A percentile compares a stretch with the other conserved stretches of the same genome.
Conservation (phyloP, 2,888 invertebrate genomes). For the Koerneria pararmatus region DNA sequence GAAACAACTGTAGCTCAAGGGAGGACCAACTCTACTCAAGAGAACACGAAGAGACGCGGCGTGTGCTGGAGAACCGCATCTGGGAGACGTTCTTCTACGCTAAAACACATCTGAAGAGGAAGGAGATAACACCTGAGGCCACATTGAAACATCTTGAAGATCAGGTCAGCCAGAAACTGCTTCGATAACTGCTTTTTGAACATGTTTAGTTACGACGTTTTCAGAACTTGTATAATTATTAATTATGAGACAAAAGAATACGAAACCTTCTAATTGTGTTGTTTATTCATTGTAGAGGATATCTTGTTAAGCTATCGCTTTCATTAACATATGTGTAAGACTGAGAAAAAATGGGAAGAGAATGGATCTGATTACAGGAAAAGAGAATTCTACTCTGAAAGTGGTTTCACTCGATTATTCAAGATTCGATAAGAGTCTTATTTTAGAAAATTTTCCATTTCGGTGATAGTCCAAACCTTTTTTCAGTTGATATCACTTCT, state of each 20-base stretch:
- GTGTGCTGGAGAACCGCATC: conserved; percentile 4
- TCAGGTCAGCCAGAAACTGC: conserved; percentile 3
- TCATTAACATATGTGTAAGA: no score
- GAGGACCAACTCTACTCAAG: no score
- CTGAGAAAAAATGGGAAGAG: no score
- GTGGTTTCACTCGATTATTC: background rate
- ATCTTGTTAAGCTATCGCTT: no score
- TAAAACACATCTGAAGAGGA: background rate
- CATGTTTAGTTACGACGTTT: background rate
- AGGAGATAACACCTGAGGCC: background rate
- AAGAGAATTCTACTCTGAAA: no score
- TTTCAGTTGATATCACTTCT: conserved; percentile 30
- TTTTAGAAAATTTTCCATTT: background rate
- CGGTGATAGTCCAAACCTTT: background rate
- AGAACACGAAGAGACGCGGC: no score
- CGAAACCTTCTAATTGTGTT: no score
- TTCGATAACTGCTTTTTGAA: background rate
- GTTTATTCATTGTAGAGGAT: no score
- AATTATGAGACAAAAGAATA: no score
- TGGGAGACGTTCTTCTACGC: conserved; percentile 16
- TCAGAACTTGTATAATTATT: no score
- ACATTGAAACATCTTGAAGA: conserved; percentile 8
- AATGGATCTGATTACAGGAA: no score
- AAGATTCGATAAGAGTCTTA: background rate
- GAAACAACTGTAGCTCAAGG: no score